Percentiles rank a stretch among this genome's conserved stretches.
These are phyloP conservation scores for Darevskia mixta DNA, from an alignment of 2,797 vertebrate genomes.

Conservation along the genomic window DNA sequence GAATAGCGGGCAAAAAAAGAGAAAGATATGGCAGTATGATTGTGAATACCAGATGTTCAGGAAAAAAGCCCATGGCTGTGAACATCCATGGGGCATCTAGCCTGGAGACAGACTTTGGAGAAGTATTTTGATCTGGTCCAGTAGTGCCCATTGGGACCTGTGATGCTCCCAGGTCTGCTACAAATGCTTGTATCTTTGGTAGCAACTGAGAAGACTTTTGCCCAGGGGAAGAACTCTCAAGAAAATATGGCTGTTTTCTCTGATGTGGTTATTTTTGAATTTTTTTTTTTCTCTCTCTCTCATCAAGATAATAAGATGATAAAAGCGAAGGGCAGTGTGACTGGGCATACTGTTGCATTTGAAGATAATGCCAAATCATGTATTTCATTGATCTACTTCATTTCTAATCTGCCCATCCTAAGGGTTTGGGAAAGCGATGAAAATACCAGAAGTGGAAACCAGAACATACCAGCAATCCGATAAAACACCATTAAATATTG, in stretches of 20 bases:
- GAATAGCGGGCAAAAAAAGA: too few relatives aligned
- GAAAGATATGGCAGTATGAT: too few relatives aligned
- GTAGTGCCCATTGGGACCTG: background rate
- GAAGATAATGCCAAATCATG: background rate
- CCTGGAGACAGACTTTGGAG: background rate
- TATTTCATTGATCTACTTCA: background rate
- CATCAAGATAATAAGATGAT: background rate
- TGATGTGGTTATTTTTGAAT: background rate
- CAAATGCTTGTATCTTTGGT: background rate
- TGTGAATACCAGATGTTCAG: too few relatives aligned
- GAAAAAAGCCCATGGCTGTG: background rate
- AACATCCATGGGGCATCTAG: background rate
- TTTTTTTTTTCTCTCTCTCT: background rate
- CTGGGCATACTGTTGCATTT: background rate
- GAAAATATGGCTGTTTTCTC: background rate
- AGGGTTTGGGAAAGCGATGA: background rate
- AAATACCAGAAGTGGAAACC: background rate
- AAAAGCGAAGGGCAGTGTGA: background rate
- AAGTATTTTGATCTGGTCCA: background rate
- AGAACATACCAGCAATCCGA: background rate
- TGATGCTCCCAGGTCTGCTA: background rate
- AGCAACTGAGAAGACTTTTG: background rate
- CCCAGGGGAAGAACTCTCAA: background rate
- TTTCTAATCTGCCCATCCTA: background rate
- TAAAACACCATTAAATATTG: background rate